Base-by-base conservation (phyloP, 2,797 vertebrate species). In the Anguilla obscura region DNA sequence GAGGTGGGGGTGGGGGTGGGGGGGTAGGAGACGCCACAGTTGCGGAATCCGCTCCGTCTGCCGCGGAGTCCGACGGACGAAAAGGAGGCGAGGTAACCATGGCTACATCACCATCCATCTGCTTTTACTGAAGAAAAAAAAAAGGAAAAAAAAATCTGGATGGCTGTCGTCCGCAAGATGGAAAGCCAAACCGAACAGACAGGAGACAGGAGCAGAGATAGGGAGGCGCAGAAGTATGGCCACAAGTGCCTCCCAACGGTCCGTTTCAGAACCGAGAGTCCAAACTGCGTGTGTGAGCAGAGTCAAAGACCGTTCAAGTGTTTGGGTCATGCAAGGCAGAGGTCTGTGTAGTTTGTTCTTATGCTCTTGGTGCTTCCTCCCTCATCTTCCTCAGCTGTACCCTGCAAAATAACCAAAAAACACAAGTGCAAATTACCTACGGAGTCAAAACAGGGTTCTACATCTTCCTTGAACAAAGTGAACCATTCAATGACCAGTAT, bases 61-160 rank as follows among this genome's bases (percentile, higher is more conserved):
- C 5, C 40, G 7, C 0, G 92, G 87, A 90, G 86, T 69, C 85
- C 14, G 6, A 88, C 85, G 27, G 85, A 90, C 80, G 21, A 27
- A 48, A 63, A 45, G 85, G 87, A 58, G 69, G 74, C 36, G 54
- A 18, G 0, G 18, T 48, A 45, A 84, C 71, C 85, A 93, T 84
- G 89, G 93, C 86, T 66, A 85, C 82, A 58, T 90, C 85, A 85
- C 89, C 92, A 90, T 95, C 94, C 95, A 96, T 95, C 91, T 89
- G 90, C 48, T 88, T 54, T 74, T 27, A 8, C 6, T 12, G 27
- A 30, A 74, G 9, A 74, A 86, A 88, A 84, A 3, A 5, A 36
- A 36, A 36, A 1, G 1, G 36, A 2, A 36, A 36, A 36, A 36
- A 36, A 36, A 36, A 33, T 71, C 36, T 69, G 56, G 85, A 76